These are phyloP conservation scores for Paramormyrops kingsleyae DNA, from an alignment of 2,113 vertebrate species.

Conservation along the genomic window DNA sequence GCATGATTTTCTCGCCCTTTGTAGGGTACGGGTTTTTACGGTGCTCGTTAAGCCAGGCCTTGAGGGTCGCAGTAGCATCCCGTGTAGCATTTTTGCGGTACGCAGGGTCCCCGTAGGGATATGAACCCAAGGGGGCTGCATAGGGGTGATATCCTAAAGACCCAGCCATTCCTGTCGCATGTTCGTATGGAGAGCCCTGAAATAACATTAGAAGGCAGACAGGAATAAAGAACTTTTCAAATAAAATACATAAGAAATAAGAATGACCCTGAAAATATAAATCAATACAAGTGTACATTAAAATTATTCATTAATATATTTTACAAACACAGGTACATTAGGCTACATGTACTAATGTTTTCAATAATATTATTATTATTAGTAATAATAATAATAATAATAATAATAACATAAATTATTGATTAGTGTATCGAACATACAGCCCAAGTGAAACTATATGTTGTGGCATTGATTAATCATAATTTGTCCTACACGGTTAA, in stretches of 20 bases:
- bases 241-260: neutral
- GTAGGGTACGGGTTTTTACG: conserved; percentile 95
- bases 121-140: conserved; percentile 74
- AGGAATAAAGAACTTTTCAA: neutral
- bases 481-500: neutral
- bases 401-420: neutral
- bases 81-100: conserved; percentile 85
- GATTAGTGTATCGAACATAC: neutral
- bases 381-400: neutral
- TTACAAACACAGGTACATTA: neutral
- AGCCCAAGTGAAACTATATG: neutral
- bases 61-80: conserved; percentile 80
- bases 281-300: neutral
- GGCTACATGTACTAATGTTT: neutral
- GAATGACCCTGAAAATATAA: neutral
- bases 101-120: conserved; percentile 76
- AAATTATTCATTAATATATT: neutral
- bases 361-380: too few relatives aligned
- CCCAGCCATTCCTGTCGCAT: conserved; percentile 72
- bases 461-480: neutral
- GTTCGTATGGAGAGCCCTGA: conserved; percentile 76
- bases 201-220: conserved; percentile 13
- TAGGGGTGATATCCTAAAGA: conserved; percentile 81
- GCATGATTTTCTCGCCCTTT: conserved; percentile 96
- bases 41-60: conserved; percentile 83